Percentiles rank a stretch among this genome's conserved stretches.
Conservation (phyloP, 2,888 invertebrate species). For the Lamellibrachia satsuma region DNA sequence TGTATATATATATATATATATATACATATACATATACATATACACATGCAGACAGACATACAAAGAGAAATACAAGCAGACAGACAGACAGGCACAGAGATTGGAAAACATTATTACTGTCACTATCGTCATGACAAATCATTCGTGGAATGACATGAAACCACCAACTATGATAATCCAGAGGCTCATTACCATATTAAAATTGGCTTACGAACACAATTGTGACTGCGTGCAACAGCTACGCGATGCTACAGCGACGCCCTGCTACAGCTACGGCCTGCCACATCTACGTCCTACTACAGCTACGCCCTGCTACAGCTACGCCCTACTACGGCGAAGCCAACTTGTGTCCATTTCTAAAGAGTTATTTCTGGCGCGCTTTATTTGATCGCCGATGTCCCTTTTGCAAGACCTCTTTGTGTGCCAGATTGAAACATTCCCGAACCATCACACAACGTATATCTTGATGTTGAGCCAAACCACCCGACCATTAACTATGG, state of each 20-base stretch:
- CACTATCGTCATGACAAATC: not conserved
- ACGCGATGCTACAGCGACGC: not conserved
- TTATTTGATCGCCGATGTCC: not conserved
- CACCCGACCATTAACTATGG: not conserved
- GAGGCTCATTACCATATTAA: not conserved
- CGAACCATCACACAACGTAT: not conserved
- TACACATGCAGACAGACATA: no score
- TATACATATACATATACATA: no score
- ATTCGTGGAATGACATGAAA: not conserved
- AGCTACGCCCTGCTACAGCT: not conserved
- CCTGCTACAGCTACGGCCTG: not conserved
- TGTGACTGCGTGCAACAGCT: not conserved
- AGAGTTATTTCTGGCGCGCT: not conserved
- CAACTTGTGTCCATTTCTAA: not conserved
- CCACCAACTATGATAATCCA: not conserved
- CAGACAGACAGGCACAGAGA: no score
- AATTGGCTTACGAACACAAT: not conserved
- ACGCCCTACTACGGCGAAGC: not conserved
- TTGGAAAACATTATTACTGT: not conserved
- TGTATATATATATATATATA: no score
- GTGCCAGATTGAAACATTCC: not conserved
- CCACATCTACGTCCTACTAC: not conserved
- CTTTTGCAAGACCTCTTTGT: not conserved
- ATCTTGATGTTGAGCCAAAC: not conserved
- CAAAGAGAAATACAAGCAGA: no score